Evolutionary conservation across 2,797 vertebrate species (phyloP).

Genomic region (Lutjanus argentimaculatus): DNA sequence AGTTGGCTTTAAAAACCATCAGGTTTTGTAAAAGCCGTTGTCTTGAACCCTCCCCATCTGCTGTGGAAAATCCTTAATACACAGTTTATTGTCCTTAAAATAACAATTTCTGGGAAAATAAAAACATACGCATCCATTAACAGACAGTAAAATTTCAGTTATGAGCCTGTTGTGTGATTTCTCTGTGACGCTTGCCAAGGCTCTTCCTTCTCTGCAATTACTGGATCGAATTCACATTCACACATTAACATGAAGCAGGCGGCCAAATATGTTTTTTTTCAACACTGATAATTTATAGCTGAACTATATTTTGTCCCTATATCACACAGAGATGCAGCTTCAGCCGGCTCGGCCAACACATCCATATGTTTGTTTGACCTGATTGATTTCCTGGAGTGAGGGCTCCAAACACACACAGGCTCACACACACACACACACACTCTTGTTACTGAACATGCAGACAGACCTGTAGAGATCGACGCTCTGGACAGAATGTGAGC

Average conservation of each 20-base stretch:
- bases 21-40: constrained; percentile 11
- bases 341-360: constrained; percentile 31
- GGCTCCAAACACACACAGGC: constrained; percentile 29
- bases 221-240: constrained; percentile 75
- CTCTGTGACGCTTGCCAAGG: constrained; percentile 55
- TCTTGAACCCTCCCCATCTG: not conserved
- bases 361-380: constrained; percentile 61
- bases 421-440: constrained; percentile 21
- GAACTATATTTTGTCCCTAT: constrained; percentile 59
- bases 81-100: constrained; percentile 69
- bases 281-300: constrained; percentile 57
- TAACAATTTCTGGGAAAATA: constrained; percentile 70
- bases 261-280: constrained; percentile 56
- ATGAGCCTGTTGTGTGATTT: constrained; percentile 72
- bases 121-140: constrained; percentile 74
- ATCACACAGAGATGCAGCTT: constrained; percentile 36
- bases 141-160: constrained; percentile 74
- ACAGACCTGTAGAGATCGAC: constrained; percentile 22
- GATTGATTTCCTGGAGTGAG: constrained; percentile 43
- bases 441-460: not conserved
- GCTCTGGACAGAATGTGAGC: not conserved
- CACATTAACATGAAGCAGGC: constrained; percentile 69
- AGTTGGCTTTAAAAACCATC: not conserved
- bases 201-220: constrained; percentile 73
- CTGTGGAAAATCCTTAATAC: constrained; percentile 47